phyloP scores from a whole-genome alignment of 2,797 vertebrate genomes.

The Eulemur coronatus region DNA sequence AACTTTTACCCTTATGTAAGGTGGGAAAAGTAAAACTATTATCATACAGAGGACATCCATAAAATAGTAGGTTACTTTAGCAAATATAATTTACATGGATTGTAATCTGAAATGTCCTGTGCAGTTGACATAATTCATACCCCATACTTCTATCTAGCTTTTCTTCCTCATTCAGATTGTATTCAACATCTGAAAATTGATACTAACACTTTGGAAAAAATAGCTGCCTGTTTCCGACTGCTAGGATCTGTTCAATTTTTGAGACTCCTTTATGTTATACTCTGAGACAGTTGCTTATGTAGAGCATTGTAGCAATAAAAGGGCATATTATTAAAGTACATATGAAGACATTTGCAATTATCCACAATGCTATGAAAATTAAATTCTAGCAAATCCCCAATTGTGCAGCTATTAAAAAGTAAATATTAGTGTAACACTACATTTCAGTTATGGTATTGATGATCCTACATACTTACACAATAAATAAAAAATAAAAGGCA shows the following conservation, averaged over 20 bases:
- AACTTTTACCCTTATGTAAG: background rate
- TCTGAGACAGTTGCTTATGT: background rate
- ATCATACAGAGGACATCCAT: background rate
- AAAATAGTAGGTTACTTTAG: background rate
- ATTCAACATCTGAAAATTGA: constrained; percentile 49
- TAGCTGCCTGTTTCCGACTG: background rate
- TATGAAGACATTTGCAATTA: constrained; percentile 22
- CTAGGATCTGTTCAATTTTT: constrained; percentile 35
- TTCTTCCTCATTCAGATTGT: background rate
- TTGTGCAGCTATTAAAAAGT: background rate
- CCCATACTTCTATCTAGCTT: background rate
- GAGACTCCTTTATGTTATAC: constrained; percentile 32
- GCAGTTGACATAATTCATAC: background rate
- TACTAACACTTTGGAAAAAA: constrained; percentile 43
- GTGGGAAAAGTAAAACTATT: constrained; percentile 35
- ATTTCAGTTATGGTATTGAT: background rate
- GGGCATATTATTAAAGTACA: background rate
- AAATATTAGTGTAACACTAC: background rate
- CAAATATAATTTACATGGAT: background rate
- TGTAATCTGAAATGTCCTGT: constrained; percentile 38
- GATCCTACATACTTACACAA: background rate
- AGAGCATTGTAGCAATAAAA: background rate
- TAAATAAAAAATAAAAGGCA: background rate
- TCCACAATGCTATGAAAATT: background rate
- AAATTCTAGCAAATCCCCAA: constrained; percentile 4